Evolutionary conservation across 2,113 vertebrate species (phyloP), one percentile per base, ranked within the genome.

Genomic region (Sitta europaea): DNA sequence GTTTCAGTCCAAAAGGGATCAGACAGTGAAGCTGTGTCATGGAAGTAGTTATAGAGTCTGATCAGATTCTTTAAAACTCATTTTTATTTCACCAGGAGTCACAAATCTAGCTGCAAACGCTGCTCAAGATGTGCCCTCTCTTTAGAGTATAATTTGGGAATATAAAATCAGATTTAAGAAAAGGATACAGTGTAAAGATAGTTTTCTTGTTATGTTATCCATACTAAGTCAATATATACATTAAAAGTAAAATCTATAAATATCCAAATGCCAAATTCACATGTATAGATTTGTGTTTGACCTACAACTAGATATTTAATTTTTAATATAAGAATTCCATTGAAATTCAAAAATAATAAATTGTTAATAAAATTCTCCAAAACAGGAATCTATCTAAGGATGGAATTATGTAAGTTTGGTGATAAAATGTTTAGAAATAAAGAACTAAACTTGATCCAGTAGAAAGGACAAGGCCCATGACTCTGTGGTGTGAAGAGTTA

Each of bases 21-120:
- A 71, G 80, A 81, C 61, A 83, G 82, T 86, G 85, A 83, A 88
- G 51, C 82, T 90, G 33, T 62, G 40, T 93, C 67, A 63, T 55
- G 58, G 80, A 94, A 73, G 62, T 47, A 79, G 70, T 55, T 76
- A 35, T 47, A 54, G 55, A 88, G 47, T 90, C 77, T 74, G 81
- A 83, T 91, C 57, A 88, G 61, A 90, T 84, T 61, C 55, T 72
- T 92, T 86, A 76, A 90, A 95, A 68, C 43, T 91, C 67, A 53
- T 82, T 84, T 91, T 66, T 77, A 72, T 78, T 93, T 94, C 86
- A 45, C 36, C 38, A 83, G 38, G 12, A 88, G 67, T 93, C 72
- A 79, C 66, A 93, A 79, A 83, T 59, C n/a, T 42, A 59, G 59
- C 75, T 86, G n/a, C 68, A 90, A 93, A 70, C 9, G 3, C 48